phyloP scores from a whole-genome alignment of 2,888 invertebrate genomes.

The Ichneumoninae sp. region DNA sequence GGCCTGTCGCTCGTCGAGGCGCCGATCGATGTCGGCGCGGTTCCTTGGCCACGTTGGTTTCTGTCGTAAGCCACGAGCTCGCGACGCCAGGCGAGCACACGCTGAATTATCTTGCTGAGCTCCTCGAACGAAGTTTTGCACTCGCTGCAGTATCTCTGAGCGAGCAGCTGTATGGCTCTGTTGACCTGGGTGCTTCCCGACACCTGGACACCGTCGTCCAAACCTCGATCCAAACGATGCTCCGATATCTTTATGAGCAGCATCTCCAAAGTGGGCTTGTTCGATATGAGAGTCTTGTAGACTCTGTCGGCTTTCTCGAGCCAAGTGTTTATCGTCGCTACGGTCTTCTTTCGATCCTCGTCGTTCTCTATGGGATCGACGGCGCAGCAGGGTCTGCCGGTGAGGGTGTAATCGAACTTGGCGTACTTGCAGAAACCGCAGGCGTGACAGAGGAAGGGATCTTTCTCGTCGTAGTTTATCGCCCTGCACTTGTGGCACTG shows the following conservation, averaged over 20 bases:
- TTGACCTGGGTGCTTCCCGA: constrained; percentile 89
- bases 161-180: constrained; percentile 96
- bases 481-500: constrained; percentile 99
- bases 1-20: constrained; percentile 62
- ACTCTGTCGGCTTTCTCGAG: constrained; percentile 97
- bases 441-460: constrained; percentile 99
- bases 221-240: constrained; percentile 90
- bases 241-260: constrained; percentile 94
- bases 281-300: constrained; percentile 95
- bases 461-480: constrained; percentile 99
- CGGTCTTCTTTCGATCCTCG: constrained; percentile 97
- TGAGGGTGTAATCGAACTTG: constrained; percentile 97
- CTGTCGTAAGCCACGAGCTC: constrained; percentile 97
- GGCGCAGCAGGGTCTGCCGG: constrained; percentile 96
- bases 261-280: constrained; percentile 96
- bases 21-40: constrained; percentile 50
- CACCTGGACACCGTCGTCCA: constrained; percentile 86
- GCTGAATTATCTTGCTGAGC: constrained; percentile 94
- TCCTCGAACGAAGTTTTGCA: constrained; percentile 98
- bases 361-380: constrained; percentile 99
- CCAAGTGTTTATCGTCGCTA: constrained; percentile 94
- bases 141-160: constrained; percentile 97
- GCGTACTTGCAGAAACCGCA: constrained; percentile 99
- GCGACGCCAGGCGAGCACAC: constrained; percentile 95
- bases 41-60: constrained; percentile 89